phyloP scores from a whole-genome alignment of 2,888 invertebrate genomes.

The Corbicula japonica region DNA sequence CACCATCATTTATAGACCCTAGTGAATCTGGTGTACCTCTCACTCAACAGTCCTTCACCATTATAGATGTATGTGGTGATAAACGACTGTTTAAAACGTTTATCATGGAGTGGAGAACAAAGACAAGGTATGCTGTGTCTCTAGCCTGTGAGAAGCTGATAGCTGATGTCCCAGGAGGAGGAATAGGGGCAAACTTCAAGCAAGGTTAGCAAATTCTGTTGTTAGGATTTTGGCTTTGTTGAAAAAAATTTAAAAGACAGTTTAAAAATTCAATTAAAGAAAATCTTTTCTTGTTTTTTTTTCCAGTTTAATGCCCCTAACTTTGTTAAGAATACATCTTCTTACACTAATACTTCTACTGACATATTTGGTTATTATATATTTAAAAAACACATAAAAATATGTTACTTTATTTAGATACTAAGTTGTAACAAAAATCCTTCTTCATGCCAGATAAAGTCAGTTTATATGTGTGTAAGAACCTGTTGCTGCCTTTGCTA shows the following conservation, averaged over 20 bases:
- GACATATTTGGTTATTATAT: too few relatives aligned
- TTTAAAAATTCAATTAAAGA: not conserved
- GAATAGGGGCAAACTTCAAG: constrained; percentile 82
- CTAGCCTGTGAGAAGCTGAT: constrained; percentile 84
- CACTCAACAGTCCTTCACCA: constrained; percentile 79
- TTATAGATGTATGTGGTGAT: constrained; percentile 85
- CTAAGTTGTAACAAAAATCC: too few relatives aligned
- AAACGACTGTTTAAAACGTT: constrained; percentile 83
- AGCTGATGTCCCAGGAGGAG: constrained; percentile 54
- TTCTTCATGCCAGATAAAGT: too few relatives aligned
- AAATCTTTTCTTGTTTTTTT: not conserved
- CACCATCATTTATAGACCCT: constrained; percentile 65
- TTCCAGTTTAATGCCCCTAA: too few relatives aligned
- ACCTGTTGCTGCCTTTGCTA: too few relatives aligned
- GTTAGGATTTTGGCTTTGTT: not conserved
- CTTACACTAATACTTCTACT: too few relatives aligned
- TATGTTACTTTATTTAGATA: too few relatives aligned
- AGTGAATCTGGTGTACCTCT: constrained; percentile 62
- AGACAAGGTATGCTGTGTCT: constrained; percentile 82
- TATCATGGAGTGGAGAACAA: constrained; percentile 82
- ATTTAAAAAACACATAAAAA: too few relatives aligned
- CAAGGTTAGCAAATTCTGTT: constrained; percentile 70
- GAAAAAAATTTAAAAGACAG: not conserved
- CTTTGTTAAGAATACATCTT: too few relatives aligned
- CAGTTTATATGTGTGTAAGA: too few relatives aligned